Conservation (phyloP, 2,797 vertebrate species). For the Pristis pectinata region DNA sequence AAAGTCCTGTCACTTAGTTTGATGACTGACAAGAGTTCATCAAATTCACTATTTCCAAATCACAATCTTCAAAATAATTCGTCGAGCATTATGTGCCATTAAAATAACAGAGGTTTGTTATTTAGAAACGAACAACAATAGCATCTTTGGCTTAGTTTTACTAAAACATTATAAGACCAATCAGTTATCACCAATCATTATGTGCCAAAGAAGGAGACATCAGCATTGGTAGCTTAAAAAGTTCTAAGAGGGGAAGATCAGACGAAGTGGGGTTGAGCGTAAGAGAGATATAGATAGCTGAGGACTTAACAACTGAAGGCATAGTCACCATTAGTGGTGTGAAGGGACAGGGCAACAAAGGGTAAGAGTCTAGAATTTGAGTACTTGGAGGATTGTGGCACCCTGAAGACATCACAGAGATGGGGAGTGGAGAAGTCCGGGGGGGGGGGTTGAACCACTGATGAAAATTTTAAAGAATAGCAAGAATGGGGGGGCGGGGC, state of each 20-base stretch:
- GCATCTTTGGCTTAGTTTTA: background rate
- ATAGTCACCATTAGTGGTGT: background rate
- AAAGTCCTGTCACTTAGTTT: background rate
- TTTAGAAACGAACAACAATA: background rate
- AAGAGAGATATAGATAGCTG: no score
- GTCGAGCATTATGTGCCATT: background rate
- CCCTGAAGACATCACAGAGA: background rate
- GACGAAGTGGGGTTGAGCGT: background rate
- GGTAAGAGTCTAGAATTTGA: background rate
- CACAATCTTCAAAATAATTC: background rate
- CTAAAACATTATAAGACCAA: background rate
- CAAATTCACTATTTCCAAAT: background rate
- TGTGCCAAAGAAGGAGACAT: background rate
- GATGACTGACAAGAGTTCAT: background rate
- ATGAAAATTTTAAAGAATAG: background rate
- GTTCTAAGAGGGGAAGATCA: background rate
- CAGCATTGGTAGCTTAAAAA: background rate
- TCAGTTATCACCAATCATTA: background rate
- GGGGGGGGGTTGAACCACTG: background rate
- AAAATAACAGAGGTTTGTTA: background rate
- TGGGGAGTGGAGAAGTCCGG: background rate
- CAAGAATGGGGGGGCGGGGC: background rate
- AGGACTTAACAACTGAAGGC: background rate
- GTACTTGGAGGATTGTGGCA: background rate
- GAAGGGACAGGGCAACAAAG: no score